phyloP scores from a whole-genome alignment of 2,113 vertebrate genomes.

The Phalacrocorax carbo region DNA sequence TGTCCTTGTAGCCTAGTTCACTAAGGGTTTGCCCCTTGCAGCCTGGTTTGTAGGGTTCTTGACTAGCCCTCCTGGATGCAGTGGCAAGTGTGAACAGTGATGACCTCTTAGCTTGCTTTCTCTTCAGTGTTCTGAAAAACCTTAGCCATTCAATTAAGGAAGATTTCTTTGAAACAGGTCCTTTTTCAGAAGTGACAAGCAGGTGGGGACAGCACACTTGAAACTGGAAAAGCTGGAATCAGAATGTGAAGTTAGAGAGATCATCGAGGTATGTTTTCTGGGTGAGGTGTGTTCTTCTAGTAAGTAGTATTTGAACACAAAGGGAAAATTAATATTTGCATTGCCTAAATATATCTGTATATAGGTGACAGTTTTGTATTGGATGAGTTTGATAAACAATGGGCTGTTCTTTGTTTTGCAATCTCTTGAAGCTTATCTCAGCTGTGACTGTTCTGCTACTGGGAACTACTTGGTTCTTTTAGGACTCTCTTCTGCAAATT shows the following conservation, averaged over 20 bases:
- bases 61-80: not conserved
- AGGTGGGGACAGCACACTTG: slow-evolving; percentile 86
- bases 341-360: rapidly evolving
- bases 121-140: not conserved
- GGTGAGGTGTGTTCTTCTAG: not conserved
- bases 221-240: slow-evolving; percentile 93
- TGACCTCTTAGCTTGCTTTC: not conserved
- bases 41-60: not conserved
- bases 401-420: not conserved
- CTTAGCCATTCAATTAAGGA: not conserved
- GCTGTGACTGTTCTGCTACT: not conserved
- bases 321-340: rapidly evolving
- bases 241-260: slow-evolving; percentile 93
- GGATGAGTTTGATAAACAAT: not conserved
- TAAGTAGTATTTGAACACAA: not conserved
- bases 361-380: not conserved
- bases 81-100: not conserved
- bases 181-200: slow-evolving; percentile 94
- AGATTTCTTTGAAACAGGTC: slow-evolving; percentile 75
- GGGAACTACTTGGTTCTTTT: not conserved
- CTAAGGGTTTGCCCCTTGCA: not conserved
- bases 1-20: not conserved
- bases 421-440: not conserved
- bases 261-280: slow-evolving; percentile 81
- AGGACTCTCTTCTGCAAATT: not conserved